These are phyloP conservation scores for Lacanobia oleracea DNA, from an alignment of 2,888 invertebrate genomes.

Conservation along the genomic window DNA sequence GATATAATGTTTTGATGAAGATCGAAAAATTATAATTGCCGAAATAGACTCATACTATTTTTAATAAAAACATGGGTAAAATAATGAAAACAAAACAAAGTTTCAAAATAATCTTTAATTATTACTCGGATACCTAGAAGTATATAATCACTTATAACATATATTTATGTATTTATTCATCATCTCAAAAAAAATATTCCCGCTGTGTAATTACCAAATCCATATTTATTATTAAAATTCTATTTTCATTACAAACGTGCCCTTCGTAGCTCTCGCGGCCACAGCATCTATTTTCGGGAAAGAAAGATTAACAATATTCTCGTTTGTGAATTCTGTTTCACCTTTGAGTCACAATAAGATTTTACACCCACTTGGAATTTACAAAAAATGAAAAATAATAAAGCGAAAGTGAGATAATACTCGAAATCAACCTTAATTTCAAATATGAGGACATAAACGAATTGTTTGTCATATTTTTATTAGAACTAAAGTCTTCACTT, in stretches of 20 bases:
- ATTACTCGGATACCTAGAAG: neutral
- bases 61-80: neutral
- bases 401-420: neutral
- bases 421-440: neutral
- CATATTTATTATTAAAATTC: constrained; percentile 29
- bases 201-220: constrained; percentile 6
- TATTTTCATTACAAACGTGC: constrained; percentile 31
- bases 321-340: constrained; percentile 1
- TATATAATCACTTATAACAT: neutral
- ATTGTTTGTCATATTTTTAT: no score
- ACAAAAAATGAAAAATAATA: neutral
- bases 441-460: neutral
- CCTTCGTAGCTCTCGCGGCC: constrained; percentile 33
- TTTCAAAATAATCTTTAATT: neutral
- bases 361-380: constrained; percentile 6
- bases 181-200: neutral
- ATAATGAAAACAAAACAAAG: neutral
- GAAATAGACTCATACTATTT: neutral
- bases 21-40: neutral
- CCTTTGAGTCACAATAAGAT: neutral
- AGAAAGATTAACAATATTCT: constrained; percentile 5
- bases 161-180: neutral
- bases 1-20: no score
- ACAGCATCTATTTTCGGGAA: constrained; percentile 19
- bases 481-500: no score